Evolutionary conservation across 2,113 vertebrate species (phyloP).

Genomic region (Rafetus swinhoei): DNA sequence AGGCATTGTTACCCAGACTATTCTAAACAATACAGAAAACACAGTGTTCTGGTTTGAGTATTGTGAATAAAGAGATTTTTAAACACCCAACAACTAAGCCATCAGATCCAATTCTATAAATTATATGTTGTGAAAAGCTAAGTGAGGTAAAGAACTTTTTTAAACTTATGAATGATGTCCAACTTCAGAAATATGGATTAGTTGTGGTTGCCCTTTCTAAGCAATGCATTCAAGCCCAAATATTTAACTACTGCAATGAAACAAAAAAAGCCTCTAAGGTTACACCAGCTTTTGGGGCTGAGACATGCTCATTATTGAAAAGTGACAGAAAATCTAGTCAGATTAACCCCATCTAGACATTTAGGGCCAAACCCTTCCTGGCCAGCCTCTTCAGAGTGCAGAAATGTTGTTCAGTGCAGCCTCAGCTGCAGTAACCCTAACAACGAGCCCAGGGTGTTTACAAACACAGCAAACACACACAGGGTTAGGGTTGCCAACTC

Average conservation of each 20-base stretch:
- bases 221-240: slow-evolving; percentile 28
- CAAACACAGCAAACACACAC: neutral
- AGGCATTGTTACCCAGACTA: slow-evolving; percentile 61
- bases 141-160: neutral
- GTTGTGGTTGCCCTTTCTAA: slow-evolving; percentile 33
- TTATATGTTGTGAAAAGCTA: slow-evolving; percentile 25
- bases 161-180: slow-evolving; percentile 9
- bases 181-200: slow-evolving; percentile 44
- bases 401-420: neutral
- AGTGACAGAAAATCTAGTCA: neutral
- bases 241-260: neutral
- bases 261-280: neutral
- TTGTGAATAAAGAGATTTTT: slow-evolving; percentile 30
- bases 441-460: slow-evolving; percentile 29
- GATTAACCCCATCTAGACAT: neutral
- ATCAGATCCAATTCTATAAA: slow-evolving; percentile 47
- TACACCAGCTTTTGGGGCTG: neutral
- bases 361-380: neutral
- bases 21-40: slow-evolving; percentile 65
- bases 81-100: slow-evolving; percentile 48
- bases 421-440: neutral
- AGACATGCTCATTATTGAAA: neutral
- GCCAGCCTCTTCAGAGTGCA: neutral
- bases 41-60: slow-evolving; percentile 40
- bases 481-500: neutral